These are phyloP conservation scores for Perca flavescens DNA, from an alignment of 2,113 vertebrate genomes.

Conservation along the genomic window DNA sequence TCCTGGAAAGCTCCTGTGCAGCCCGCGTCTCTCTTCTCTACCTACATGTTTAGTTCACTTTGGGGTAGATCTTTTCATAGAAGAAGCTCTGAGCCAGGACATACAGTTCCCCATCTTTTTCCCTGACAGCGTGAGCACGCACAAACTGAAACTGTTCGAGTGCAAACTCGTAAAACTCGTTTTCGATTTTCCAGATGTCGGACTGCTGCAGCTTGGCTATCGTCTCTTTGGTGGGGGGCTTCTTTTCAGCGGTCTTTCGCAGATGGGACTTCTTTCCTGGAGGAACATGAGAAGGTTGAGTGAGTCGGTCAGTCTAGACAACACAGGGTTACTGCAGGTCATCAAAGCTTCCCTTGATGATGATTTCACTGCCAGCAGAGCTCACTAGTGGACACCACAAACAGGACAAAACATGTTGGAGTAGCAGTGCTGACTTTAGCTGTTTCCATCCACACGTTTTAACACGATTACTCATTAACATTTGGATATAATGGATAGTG, in stretches of 20 bases:
- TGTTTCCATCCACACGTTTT: too few relatives aligned
- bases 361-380: not conserved
- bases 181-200: conserved; percentile 98
- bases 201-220: conserved; percentile 96
- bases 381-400: not conserved
- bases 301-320: conserved; percentile 3
- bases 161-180: conserved; percentile 99
- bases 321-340: not conserved
- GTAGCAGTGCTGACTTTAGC: too few relatives aligned
- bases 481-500: too few relatives aligned
- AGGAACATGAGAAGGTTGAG: not conserved
- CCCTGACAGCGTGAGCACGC: conserved; percentile 93
- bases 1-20: not conserved
- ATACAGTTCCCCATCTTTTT: conserved; percentile 96
- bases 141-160: conserved; percentile 98
- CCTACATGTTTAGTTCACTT: conserved; percentile 86
- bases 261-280: conserved; percentile 98
- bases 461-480: too few relatives aligned
- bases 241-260: conserved; percentile 98
- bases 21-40: not conserved
- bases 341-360: not conserved
- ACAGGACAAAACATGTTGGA: not conserved
- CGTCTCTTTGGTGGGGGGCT: conserved; percentile 94
- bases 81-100: conserved; percentile 96
- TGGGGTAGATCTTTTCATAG: conserved; percentile 99